These are phyloP conservation scores for Elysia crispata DNA, from an alignment of 2,888 invertebrate genomes.

Conservation along the genomic window DNA sequence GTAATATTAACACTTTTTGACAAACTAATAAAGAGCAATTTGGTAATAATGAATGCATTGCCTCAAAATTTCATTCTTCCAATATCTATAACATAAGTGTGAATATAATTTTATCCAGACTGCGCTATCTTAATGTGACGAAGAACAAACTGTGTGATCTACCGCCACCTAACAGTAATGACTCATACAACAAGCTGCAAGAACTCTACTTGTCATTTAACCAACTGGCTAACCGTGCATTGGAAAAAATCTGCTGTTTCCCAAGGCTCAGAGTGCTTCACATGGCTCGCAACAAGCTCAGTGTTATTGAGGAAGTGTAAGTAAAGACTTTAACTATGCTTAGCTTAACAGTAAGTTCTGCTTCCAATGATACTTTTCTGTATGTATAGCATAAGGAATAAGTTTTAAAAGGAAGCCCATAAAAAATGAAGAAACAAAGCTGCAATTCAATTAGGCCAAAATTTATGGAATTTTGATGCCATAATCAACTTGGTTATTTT, in stretches of 20 bases:
- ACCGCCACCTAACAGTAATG: slow-evolving; percentile 73
- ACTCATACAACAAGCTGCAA: slow-evolving; percentile 77
- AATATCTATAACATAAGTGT: too few species aligned
- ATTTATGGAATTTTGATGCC: too few species aligned
- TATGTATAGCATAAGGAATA: neutral
- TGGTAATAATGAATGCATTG: too few species aligned
- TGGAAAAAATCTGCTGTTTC: slow-evolving; percentile 74
- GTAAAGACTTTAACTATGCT: neutral
- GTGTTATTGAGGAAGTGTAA: slow-evolving; percentile 77
- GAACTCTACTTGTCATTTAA: slow-evolving; percentile 77
- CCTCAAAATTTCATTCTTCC: too few species aligned
- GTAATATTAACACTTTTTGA: too few species aligned
- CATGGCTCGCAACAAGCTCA: slow-evolving; percentile 77
- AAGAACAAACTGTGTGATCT: slow-evolving; percentile 72
- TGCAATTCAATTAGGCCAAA: too few species aligned
- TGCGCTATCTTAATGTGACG: slow-evolving; percentile 77
- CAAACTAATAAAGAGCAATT: too few species aligned
- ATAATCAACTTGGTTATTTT: too few species aligned
- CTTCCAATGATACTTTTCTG: too few species aligned
- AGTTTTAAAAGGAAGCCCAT: neutral
- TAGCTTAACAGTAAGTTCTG: neutral
- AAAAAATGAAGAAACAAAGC: too few species aligned
- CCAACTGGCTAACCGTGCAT: slow-evolving; percentile 72
- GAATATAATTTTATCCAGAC: slow-evolving; percentile 62
- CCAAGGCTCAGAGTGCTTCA: slow-evolving; percentile 76